These are phyloP conservation scores for Anoncus sp. DNA, from an alignment of 2,888 invertebrate species.

Conservation along the genomic window DNA sequence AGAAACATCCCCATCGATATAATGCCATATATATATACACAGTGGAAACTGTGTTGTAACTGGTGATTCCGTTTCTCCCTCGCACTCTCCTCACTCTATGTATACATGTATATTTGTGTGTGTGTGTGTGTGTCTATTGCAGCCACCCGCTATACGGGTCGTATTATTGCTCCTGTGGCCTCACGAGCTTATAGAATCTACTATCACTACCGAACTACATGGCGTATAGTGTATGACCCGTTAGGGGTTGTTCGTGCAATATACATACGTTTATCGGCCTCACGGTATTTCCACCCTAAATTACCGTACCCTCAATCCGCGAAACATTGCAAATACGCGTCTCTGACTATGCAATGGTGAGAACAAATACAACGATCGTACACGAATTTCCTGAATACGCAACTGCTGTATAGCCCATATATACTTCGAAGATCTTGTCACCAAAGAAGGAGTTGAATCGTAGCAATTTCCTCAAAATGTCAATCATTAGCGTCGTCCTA, in stretches of 20 bases:
- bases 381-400: neutral
- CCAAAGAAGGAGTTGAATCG: slow-evolving; percentile 8
- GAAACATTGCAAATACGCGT: slow-evolving; percentile 71
- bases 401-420: slow-evolving; percentile 1
- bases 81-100: neutral
- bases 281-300: slow-evolving; percentile 71
- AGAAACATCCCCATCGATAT: slow-evolving; percentile 37
- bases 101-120: neutral
- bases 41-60: slow-evolving; percentile 42
- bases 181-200: slow-evolving; percentile 44
- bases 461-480: neutral
- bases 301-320: slow-evolving; percentile 65
- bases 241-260: slow-evolving; percentile 64
- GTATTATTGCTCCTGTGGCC: slow-evolving; percentile 42
- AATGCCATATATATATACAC: slow-evolving; percentile 3
- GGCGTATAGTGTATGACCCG: slow-evolving; percentile 46
- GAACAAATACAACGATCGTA: slow-evolving; percentile 49
- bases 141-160: slow-evolving; percentile 35
- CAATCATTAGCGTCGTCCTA: neutral
- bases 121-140: slow-evolving; percentile 16
- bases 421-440: neutral
- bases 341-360: slow-evolving; percentile 4
- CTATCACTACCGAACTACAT: slow-evolving; percentile 46
- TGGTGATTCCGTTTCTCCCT: slow-evolving; percentile 39
- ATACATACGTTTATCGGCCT: slow-evolving; percentile 73